These are phyloP conservation scores for Ganaspis sp. DNA, from an alignment of 1,140 invertebrate genomes.

Conservation along the genomic window DNA sequence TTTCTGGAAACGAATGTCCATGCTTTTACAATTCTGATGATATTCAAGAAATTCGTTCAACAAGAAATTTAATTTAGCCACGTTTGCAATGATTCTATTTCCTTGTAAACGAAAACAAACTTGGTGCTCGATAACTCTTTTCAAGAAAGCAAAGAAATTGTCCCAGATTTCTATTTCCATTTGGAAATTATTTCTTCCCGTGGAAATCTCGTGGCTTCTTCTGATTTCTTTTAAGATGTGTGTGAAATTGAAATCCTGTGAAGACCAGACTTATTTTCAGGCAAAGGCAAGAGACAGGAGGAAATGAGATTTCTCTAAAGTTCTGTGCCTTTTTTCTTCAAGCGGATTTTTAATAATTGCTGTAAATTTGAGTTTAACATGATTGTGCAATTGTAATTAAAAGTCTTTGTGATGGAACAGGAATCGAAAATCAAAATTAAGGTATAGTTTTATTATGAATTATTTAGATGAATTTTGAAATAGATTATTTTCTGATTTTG, in stretches of 20 bases:
- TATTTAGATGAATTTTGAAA: no score
- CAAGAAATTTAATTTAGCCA: no score
- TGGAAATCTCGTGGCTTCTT: background rate
- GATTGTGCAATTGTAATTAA: no score
- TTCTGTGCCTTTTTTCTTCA: background rate
- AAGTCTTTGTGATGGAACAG: no score
- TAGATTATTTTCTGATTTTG: no score
- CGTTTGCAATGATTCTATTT: no score
- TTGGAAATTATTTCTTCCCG: background rate
- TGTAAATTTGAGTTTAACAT: background rate
- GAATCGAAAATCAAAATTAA: no score
- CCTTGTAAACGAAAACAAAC: background rate
- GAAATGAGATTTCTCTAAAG: conserved; percentile 27
- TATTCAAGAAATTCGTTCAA: no score
- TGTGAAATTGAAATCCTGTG: conserved; percentile 3
- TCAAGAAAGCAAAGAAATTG: background rate
- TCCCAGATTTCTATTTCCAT: conserved; percentile 10
- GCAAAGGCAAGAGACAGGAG: background rate
- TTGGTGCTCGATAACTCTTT: background rate
- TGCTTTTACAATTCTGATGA: no score
- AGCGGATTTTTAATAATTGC: background rate
- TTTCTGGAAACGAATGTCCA: no score
- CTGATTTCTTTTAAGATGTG: conserved; percentile 1
- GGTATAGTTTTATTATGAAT: no score
- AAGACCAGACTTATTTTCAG: background rate